phyloP scores from a whole-genome alignment of 2,888 invertebrate species.

The Hypselothyrea guttata region DNA sequence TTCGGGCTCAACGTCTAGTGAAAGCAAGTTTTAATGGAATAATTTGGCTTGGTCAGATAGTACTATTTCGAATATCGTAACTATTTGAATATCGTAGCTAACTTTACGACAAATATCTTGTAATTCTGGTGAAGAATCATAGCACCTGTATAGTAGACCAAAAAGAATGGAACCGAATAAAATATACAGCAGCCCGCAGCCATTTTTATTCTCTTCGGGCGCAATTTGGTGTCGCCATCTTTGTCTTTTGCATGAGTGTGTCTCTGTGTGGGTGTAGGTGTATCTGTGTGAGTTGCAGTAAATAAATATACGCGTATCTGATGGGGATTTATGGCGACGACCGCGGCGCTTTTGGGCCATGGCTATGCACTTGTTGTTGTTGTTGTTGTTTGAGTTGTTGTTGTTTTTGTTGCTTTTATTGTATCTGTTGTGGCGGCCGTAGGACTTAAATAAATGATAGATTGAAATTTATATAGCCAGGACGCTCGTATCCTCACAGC shows the following conservation, averaged over 20 bases:
- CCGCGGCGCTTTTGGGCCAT: slow-evolving; percentile 52
- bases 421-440: slow-evolving; percentile 54
- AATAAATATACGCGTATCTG: slow-evolving; percentile 78
- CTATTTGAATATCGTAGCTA: too few relatives aligned
- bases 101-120: too few relatives aligned
- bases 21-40: too few relatives aligned
- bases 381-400: slow-evolving; percentile 18
- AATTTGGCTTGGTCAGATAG: too few relatives aligned
- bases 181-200: slow-evolving; percentile 57
- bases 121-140: too few relatives aligned
- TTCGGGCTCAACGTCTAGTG: too few relatives aligned
- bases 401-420: slow-evolving; percentile 32
- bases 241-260: slow-evolving; percentile 34
- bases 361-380: slow-evolving; percentile 49
- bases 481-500: slow-evolving; percentile 7
- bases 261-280: slow-evolving; percentile 22
- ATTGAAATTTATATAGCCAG: slow-evolving; percentile 74
- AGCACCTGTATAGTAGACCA: slow-evolving; percentile 41
- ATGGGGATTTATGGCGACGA: slow-evolving; percentile 74
- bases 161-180: slow-evolving; percentile 58
- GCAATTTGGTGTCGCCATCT: slow-evolving; percentile 73
- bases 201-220: slow-evolving; percentile 75
- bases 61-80: too few relatives aligned
- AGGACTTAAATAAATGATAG: slow-evolving; percentile 77
- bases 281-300: slow-evolving; percentile 72